These are phyloP conservation scores for Ormyrus rosae DNA, from an alignment of 2,888 invertebrate species.

Conservation along the genomic window DNA sequence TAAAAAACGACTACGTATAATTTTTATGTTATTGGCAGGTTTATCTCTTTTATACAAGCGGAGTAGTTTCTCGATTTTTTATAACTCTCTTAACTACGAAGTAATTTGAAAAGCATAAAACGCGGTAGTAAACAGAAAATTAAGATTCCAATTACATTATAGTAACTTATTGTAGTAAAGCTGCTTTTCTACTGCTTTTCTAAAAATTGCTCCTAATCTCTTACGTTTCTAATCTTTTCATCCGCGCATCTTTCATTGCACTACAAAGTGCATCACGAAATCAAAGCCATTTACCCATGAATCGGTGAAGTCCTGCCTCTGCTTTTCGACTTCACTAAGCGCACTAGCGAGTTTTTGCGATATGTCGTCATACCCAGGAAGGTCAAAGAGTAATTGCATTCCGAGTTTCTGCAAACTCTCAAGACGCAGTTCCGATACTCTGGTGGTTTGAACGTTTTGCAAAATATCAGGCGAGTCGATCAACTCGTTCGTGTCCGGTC, in stretches of 20 bases:
- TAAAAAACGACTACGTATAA: too few relatives aligned
- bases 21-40: too few relatives aligned
- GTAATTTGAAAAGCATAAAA: too few relatives aligned
- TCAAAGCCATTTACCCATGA: conserved; percentile 67
- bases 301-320: conserved; percentile 68
- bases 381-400: conserved; percentile 68
- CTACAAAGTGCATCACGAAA: background rate
- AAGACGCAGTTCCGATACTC: conserved; percentile 68
- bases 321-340: conserved; percentile 66
- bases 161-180: background rate
- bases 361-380: conserved; percentile 69
- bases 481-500: conserved; percentile 68
- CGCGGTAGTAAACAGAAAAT: too few relatives aligned
- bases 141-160: background rate
- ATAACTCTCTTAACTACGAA: background rate
- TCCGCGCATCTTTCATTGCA: too few relatives aligned
- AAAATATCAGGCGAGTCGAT: conserved; percentile 70
- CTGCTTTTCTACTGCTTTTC: too few relatives aligned
- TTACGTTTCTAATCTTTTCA: too few relatives aligned
- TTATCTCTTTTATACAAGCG: too few relatives aligned
- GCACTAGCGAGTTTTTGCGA: conserved; percentile 63
- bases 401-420: conserved; percentile 69
- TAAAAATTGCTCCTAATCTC: too few relatives aligned
- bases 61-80: too few relatives aligned
- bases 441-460: conserved; percentile 70